Base-by-base conservation (phyloP, 2,888 invertebrate genomes). In the Masnerella sp. region DNA sequence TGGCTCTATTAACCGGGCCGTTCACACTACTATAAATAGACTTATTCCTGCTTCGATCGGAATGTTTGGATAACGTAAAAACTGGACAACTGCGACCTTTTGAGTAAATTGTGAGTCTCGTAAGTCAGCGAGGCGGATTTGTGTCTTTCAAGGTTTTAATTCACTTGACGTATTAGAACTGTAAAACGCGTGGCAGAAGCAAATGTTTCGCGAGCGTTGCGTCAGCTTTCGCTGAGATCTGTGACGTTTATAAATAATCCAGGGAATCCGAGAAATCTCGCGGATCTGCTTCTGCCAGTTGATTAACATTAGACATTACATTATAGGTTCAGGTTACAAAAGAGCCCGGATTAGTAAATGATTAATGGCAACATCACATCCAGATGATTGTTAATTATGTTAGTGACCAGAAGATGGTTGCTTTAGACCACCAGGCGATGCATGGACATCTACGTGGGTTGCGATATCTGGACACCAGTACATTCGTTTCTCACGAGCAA, bases 301-400 rank as follows among this genome's bases (percentile, higher is more conserved):
- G 38, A 36, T 62, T 62, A 40, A 22, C 22, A 40, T 11, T 30
- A 12, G 28, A 38, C 30, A 40, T 51, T 8, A 51, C 34, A 11
- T 42, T 43, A 25, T 32, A 51, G n/a, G n/a, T 32, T 32, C n/a
- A n/a, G 5, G n/a, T 32, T 32, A 32, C n/a, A 32, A 9, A 32
- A 5, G n/a, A 8, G 5, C 2, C n/a, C 32, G 32, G 34, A 51
- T 49, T 67, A 58, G 40, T 56, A 40, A n/a, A 43, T 40, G 40
- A 56, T 65, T 65, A 65, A 65, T 49, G 49, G 56, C 30, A 67
- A 67, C 40, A 49, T 47, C 65, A 47, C 56, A 64, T 42, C 52
- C 43, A 52, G 18, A n/a, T n/a, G 34, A 34, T 25, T 64, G 43
- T 22, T 49, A 49, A 42, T 40, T 67, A 56, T 67, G 20, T 67